Conservation (phyloP, 1,140 invertebrate species). For the Megalonaias nervosa region DNA sequence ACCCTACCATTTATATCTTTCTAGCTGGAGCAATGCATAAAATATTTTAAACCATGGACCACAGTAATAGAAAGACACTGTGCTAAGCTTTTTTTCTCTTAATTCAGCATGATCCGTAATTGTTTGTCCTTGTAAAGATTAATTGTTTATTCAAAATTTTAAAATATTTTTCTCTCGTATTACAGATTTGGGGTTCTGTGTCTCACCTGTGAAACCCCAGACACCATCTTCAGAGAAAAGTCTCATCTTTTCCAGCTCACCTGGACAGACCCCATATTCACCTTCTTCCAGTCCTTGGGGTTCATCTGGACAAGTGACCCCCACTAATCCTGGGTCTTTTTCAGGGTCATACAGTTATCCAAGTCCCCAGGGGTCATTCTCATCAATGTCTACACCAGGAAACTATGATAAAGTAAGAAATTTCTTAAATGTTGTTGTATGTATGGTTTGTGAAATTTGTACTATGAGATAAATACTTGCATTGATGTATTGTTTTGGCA, state of each 20-base stretch:
- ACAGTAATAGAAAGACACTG: too few relatives aligned
- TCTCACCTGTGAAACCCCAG: slow-evolving; percentile 16
- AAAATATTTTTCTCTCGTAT: not conserved
- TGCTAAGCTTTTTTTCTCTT: too few relatives aligned
- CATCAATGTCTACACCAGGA: slow-evolving; percentile 1
- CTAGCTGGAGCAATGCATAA: too few relatives aligned
- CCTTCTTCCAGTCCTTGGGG: slow-evolving; percentile 28
- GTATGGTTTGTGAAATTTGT: too few relatives aligned
- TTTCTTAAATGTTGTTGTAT: too few relatives aligned
- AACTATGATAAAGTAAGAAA: slow-evolving; percentile 26
- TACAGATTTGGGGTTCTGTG: slow-evolving; percentile 26
- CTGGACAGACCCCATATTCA: slow-evolving; percentile 23
- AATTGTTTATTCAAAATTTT: too few relatives aligned
- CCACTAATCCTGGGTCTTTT: slow-evolving; percentile 29
- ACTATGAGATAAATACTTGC: too few relatives aligned
- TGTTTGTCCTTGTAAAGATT: too few relatives aligned
- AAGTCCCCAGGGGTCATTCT: slow-evolving; percentile 6
- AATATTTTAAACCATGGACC: too few relatives aligned
- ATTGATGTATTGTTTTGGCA: too few relatives aligned
- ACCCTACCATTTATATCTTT: too few relatives aligned
- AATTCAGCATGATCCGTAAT: too few relatives aligned
- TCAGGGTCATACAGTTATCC: slow-evolving; percentile 19
- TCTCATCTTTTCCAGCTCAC: slow-evolving; percentile 15
- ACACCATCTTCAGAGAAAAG: slow-evolving; percentile 7
- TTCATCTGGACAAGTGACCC: slow-evolving; percentile 25